A percentile compares a stretch with the other conserved stretches of the same genome.
Conservation (phyloP, 1,140 invertebrate genomes). For the Eriocheir sinensis region DNA sequence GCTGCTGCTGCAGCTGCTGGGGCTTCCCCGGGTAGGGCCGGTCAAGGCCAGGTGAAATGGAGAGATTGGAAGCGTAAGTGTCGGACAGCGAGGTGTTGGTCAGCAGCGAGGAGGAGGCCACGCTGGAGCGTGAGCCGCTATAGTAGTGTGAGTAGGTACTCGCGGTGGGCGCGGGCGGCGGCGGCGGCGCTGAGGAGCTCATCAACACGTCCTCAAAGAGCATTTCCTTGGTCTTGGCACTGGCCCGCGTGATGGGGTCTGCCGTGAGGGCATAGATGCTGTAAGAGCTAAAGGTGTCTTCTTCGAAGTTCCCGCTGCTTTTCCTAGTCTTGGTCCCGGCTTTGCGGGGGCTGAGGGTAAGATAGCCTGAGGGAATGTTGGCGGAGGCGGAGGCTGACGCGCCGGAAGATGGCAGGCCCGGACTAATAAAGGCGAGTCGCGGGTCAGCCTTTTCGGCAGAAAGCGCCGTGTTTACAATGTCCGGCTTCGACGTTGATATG, state of each 20-base stretch:
- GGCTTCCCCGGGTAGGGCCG: constrained; percentile 61
- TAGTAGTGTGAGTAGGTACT: constrained; percentile 78
- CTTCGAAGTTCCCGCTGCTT: constrained; percentile 61
- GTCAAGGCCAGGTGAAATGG: constrained; percentile 64
- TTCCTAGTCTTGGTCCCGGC: constrained; percentile 49
- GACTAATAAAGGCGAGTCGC: constrained; percentile 62
- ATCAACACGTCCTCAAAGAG: constrained; percentile 72
- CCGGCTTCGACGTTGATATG: constrained; percentile 75
- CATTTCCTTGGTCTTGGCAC: constrained; percentile 60
- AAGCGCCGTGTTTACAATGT: constrained; percentile 67
- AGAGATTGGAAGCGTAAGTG: constrained; percentile 64
- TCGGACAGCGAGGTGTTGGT: constrained; percentile 69
- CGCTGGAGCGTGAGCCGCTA: constrained; percentile 64
- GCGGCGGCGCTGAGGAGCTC: constrained; percentile 75
- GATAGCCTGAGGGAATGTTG: constrained; percentile 63
- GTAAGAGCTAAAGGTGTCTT: constrained; percentile 69
- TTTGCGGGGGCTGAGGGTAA: constrained; percentile 72
- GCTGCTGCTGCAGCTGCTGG: constrained; percentile 59
- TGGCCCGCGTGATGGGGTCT: constrained; percentile 58
- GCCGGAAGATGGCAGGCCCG: constrained; percentile 39
- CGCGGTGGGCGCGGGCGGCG: constrained; percentile 76
- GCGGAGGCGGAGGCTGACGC: constrained; percentile 1
- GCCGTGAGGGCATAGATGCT: constrained; percentile 75
- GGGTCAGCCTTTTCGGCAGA: constrained; percentile 68
- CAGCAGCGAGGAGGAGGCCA: constrained; percentile 70